These are phyloP conservation scores for Corythucha ciliata DNA, from an alignment of 2,888 invertebrate species.

Conservation along the genomic window DNA sequence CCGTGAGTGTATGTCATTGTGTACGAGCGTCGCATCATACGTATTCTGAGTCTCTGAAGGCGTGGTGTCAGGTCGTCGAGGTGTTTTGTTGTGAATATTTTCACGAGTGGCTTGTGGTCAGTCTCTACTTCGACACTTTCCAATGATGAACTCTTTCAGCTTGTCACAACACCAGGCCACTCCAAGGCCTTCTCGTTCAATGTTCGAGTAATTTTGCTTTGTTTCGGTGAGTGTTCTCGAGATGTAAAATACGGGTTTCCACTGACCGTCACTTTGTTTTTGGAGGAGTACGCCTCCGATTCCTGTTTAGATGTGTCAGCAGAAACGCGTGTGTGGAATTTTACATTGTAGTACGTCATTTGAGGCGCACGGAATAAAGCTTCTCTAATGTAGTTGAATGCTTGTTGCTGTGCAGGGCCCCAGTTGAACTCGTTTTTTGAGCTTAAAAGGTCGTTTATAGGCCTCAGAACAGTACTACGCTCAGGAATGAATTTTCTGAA, in stretches of 20 bases:
- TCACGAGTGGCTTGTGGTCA: conserved; percentile 7
- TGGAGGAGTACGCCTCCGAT: conserved; percentile 6
- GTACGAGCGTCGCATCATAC: not conserved
- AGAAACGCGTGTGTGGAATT: not conserved
- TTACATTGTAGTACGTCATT: not conserved
- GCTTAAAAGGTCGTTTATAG: conserved; percentile 17
- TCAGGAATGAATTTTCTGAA: conserved; percentile 25
- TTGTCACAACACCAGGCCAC: conserved; percentile 11
- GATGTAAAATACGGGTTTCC: not conserved
- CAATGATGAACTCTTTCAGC: conserved; percentile 2
- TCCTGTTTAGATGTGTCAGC: not conserved
- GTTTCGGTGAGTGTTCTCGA: conserved; percentile 1
- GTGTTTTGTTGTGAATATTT: conserved; percentile 1
- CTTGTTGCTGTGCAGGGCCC: conserved; percentile 1
- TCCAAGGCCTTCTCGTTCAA: conserved; percentile 5
- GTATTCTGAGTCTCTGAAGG: not conserved
- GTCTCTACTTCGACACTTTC: conserved; percentile 4
- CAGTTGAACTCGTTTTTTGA: conserved; percentile 15
- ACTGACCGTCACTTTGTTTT: not conserved
- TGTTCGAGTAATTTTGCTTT: conserved; percentile 6
- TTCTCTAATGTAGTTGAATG: conserved; percentile 12
- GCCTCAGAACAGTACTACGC: conserved; percentile 7
- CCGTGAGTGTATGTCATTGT: not conserved
- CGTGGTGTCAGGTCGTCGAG: conserved; percentile 7
- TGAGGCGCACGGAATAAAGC: not conserved